A percentile compares a stretch with the other conserved stretches of the same genome.
These are phyloP conservation scores for Musca domestica DNA, from an alignment of 1,140 invertebrate genomes.

Conservation along the genomic window DNA sequence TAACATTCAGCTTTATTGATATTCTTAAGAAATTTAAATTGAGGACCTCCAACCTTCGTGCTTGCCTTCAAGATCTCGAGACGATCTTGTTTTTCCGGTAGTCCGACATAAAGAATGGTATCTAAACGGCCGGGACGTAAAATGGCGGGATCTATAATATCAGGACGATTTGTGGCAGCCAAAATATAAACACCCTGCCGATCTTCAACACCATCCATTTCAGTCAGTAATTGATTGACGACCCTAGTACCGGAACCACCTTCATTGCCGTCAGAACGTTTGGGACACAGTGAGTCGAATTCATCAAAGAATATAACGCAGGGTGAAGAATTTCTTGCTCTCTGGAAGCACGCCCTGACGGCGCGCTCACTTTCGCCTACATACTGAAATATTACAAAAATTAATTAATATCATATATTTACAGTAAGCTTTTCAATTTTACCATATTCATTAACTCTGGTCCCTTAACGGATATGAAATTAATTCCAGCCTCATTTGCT, in stretches of 20 bases:
- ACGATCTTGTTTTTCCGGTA: slow-evolving; percentile 78
- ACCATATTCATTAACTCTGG: slow-evolving; percentile 96
- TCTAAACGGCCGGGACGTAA: slow-evolving; percentile 92
- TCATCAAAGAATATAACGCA: slow-evolving; percentile 99
- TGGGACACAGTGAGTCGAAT: slow-evolving; percentile 94
- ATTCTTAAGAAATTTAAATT: too few relatives aligned
- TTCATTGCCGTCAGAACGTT: slow-evolving; percentile 74
- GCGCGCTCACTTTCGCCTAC: slow-evolving; percentile 98
- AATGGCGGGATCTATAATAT: slow-evolving; percentile 95
- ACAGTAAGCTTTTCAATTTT: slow-evolving; percentile 28
- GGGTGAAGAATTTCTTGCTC: slow-evolving; percentile 91
- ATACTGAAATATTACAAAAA: slow-evolving; percentile 65
- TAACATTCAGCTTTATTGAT: slow-evolving; percentile 12
- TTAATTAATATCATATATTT: too few relatives aligned
- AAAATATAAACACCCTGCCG: slow-evolving; percentile 90
- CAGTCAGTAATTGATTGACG: slow-evolving; percentile 95
- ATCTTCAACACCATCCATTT: slow-evolving; percentile 96
- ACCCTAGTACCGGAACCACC: slow-evolving; percentile 74
- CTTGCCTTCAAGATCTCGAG: slow-evolving; percentile 85
- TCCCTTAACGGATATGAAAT: slow-evolving; percentile 96
- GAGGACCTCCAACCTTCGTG: slow-evolving; percentile 67
- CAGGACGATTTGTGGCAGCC: slow-evolving; percentile 94
- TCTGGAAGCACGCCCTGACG: slow-evolving; percentile 89
- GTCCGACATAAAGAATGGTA: slow-evolving; percentile 90
- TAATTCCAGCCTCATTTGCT: slow-evolving; percentile 93